These are phyloP conservation scores for Pipistrellus pygmaeus DNA, from an alignment of 2,797 vertebrate genomes.

Conservation along the genomic window DNA sequence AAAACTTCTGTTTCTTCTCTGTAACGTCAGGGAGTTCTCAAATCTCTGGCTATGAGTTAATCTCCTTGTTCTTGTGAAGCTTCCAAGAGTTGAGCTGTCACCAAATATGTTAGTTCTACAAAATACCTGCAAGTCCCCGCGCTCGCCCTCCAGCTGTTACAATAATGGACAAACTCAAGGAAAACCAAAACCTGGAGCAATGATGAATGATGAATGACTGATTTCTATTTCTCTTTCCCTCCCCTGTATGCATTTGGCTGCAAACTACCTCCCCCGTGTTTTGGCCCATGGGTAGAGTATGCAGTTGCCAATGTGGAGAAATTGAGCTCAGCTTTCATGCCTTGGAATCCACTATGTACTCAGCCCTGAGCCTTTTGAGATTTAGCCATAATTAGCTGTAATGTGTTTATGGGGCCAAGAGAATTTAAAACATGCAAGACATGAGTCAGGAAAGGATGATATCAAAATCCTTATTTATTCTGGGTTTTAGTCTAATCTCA, in stretches of 20 bases:
- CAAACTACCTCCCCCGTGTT: slow-evolving; percentile 66
- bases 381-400: slow-evolving; percentile 79
- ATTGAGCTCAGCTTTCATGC: slow-evolving; percentile 67
- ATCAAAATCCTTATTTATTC: slow-evolving; percentile 82
- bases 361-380: slow-evolving; percentile 65
- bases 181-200: slow-evolving; percentile 67
- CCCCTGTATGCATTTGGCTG: slow-evolving; percentile 61
- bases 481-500: slow-evolving; percentile 74
- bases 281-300: slow-evolving; percentile 47
- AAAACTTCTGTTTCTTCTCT: slow-evolving; percentile 52
- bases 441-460: slow-evolving; percentile 73
- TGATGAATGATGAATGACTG: slow-evolving; percentile 66
- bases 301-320: slow-evolving; percentile 67
- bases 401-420: slow-evolving; percentile 78
- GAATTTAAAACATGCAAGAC: slow-evolving; percentile 82
- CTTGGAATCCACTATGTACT: slow-evolving; percentile 71
- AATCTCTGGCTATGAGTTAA: slow-evolving; percentile 47
- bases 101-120: slow-evolving; percentile 51
- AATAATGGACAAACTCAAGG: slow-evolving; percentile 71
- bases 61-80: slow-evolving; percentile 59
- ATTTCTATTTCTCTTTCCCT: slow-evolving; percentile 78
- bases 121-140: slow-evolving; percentile 47
- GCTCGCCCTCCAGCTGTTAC: slow-evolving; percentile 80
- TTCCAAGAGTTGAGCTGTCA: slow-evolving; percentile 72
- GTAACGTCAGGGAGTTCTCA: slow-evolving; percentile 64